Evolutionary conservation across 2,888 invertebrate species (phyloP).

Genomic region (Troides helena): DNA sequence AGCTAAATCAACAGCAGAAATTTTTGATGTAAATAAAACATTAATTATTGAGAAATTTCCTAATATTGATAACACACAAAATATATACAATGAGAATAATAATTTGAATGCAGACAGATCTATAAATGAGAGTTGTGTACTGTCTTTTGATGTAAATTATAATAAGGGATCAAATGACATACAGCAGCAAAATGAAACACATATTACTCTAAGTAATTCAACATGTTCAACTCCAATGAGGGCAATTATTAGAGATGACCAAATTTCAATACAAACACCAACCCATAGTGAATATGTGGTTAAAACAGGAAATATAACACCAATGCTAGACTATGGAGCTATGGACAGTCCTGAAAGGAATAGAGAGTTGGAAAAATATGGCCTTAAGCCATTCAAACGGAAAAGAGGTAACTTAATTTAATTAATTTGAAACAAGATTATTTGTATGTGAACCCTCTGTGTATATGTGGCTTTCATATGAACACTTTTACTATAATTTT

Average conservation of each 20-base stretch:
- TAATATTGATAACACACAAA: conserved; percentile 32
- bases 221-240: conserved; percentile 19
- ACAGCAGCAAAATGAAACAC: conserved; percentile 19
- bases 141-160: conserved; percentile 41
- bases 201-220: conserved; percentile 14
- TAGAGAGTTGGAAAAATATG: conserved; percentile 82
- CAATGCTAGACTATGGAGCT: conserved; percentile 78
- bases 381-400: conserved; percentile 84
- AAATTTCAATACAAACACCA: conserved; percentile 54
- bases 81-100: conserved; percentile 18
- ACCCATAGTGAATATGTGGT: conserved; percentile 67
- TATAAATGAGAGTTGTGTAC: conserved; percentile 42
- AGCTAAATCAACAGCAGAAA: conserved; percentile 51
- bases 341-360: conserved; percentile 81
- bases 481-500: too few species aligned
- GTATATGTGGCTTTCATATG: too few species aligned
- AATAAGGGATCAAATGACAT: conserved; percentile 7
- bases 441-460: too few species aligned
- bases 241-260: conserved; percentile 16
- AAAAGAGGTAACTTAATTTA: conserved; percentile 71
- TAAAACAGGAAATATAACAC: conserved; percentile 79
- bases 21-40: conserved; percentile 50
- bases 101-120: conserved; percentile 30
- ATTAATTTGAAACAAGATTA: neutral
- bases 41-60: conserved; percentile 47